Evolutionary conservation across 2,888 invertebrate species (phyloP).

Genomic region (Cremastinae sp.): DNA sequence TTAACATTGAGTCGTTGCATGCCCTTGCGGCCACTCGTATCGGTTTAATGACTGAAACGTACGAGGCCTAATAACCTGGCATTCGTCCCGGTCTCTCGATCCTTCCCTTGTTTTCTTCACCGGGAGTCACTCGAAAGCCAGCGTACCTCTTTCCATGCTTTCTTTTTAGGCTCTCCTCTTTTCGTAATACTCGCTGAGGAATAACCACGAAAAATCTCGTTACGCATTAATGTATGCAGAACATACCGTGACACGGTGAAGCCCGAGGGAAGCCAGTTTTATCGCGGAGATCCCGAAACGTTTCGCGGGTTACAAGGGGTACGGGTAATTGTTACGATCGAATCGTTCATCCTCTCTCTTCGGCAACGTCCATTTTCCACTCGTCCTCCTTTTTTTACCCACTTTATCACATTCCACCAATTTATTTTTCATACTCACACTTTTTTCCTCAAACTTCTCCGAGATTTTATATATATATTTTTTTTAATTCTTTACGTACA

Average conservation of each 20-base stretch:
- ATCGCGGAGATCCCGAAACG: conserved; percentile 62
- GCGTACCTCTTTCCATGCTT: conserved; percentile 2
- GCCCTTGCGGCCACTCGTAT: conserved; percentile 53
- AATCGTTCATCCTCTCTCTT: conserved; percentile 51
- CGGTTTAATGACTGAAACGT: conserved; percentile 62
- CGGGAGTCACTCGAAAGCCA: conserved; percentile 15
- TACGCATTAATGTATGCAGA: conserved; percentile 64
- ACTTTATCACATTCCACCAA: conserved; percentile 48
- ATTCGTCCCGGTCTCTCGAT: conserved; percentile 54
- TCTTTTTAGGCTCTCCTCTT: conserved; percentile 24
- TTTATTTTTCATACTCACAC: not conserved
- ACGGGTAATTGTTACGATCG: conserved; percentile 63
- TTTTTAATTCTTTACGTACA: not conserved
- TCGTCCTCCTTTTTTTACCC: conserved; percentile 27
- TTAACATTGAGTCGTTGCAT: conserved; percentile 43
- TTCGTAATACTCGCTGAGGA: conserved; percentile 47
- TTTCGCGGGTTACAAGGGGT: conserved; percentile 48
- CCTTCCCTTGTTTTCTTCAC: conserved; percentile 39
- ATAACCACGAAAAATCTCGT: conserved; percentile 59
- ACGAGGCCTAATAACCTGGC: conserved; percentile 61
- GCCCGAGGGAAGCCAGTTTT: conserved; percentile 59
- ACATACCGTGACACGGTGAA: conserved; percentile 61
- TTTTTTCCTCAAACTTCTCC: too few relatives aligned
- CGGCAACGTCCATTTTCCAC: conserved; percentile 25
- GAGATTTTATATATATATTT: too few relatives aligned